Evolutionary conservation across 2,888 invertebrate genomes (phyloP).

Genomic region (Acleris literana): DNA sequence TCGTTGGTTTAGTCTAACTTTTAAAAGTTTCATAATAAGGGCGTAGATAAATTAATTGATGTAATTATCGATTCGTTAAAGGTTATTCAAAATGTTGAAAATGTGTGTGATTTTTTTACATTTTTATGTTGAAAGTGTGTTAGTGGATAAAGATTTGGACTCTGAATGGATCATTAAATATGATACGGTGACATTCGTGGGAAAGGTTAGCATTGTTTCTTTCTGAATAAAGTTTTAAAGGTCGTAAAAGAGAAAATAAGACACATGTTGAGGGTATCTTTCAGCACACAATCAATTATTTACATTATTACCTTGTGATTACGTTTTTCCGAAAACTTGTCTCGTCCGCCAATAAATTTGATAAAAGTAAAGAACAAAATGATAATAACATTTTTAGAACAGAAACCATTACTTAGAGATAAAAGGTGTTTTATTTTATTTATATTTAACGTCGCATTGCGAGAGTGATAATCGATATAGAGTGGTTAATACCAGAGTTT

Average conservation of each 20-base stretch:
- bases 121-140: conserved; percentile 23
- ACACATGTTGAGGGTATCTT: not conserved
- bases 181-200: conserved; percentile 26
- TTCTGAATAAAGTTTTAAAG: conserved; percentile 25
- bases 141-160: conserved; percentile 21
- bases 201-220: conserved; percentile 32
- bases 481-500: too few relatives aligned
- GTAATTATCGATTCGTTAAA: conserved; percentile 26
- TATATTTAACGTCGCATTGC: too few relatives aligned
- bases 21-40: not conserved
- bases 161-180: conserved; percentile 28
- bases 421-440: too few relatives aligned
- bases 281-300: too few relatives aligned
- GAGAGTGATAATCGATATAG: too few relatives aligned
- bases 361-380: too few relatives aligned
- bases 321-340: too few relatives aligned
- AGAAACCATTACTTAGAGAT: too few relatives aligned
- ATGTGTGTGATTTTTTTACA: conserved; percentile 11
- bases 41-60: conserved; percentile 13
- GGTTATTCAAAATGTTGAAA: conserved; percentile 17
- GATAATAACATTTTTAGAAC: too few relatives aligned
- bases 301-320: too few relatives aligned
- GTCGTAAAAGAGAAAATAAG: conserved; percentile 27
- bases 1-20: not conserved
- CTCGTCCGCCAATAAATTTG: too few relatives aligned